Evolutionary conservation across 2,888 invertebrate species (phyloP), one percentile per base, ranked within the genome.

Genomic region (Notodonta dromedarius): DNA sequence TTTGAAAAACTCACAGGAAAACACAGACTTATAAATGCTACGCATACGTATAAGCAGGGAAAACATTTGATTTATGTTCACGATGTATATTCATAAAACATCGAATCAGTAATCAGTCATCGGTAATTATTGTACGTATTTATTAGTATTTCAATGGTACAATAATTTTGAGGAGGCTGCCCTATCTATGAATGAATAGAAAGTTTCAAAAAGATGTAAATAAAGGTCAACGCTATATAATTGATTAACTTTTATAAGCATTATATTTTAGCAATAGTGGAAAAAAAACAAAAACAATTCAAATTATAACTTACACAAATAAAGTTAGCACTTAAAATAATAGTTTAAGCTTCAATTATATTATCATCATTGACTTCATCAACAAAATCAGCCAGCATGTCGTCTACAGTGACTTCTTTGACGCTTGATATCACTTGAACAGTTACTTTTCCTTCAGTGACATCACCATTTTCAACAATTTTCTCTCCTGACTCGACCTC

Each of bases 341-440:
- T 14, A 56, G 57, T 51, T 69, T 74, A 79, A 57, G 70, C 74
- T 73, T 79, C 76, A 16, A 65, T 71, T 63, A 63, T 64, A 56
- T 58, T 66, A 51, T 83, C 83, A 60, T 90, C 89, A 71, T 80
- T 84, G 4, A 92, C 87, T 84, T 93, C 93, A 65, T 93, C 92
- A 5, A 93, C 92, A 73, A 93, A 93, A 79, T 93, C 93, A 14
- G 91, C 92, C 62, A 93, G 70, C 93, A 93, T 93, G 65, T 91
- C 93, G 70, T 91, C 91, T 5, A 93, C 87, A 7, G 78, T 79
- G 3, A 81, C 71, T 59, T 65, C 76, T 57, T 71, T 70, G 61
- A 77, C 74, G 51, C 63, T 73, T 57, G 74, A 65, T 60, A 63
- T 71, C 0, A 62, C 70, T 65, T 71, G 66, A 54, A 71, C 67